Percentiles rank a stretch among this genome's conserved stretches.
phyloP scores from a whole-genome alignment of 2,888 invertebrate genomes.

The Tachina grossa region DNA sequence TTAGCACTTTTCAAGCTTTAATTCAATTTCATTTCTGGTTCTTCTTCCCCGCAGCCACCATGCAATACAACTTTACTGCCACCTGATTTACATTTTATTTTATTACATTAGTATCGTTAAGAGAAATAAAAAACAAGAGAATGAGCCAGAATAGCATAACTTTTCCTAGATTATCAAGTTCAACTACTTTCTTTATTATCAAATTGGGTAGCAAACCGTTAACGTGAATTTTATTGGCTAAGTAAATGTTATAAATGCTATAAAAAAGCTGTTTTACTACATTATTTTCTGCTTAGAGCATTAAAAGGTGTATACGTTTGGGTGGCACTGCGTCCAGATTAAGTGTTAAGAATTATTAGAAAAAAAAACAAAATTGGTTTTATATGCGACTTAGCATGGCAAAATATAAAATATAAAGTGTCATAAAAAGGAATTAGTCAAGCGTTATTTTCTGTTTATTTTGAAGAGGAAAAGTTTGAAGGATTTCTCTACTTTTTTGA shows the following conservation, averaged over 20 bases:
- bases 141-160: not conserved
- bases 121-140: not conserved
- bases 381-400: slow-evolving; percentile 18
- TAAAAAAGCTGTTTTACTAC: slow-evolving; percentile 15
- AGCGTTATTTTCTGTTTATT: not conserved
- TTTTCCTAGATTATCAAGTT: slow-evolving; percentile 41
- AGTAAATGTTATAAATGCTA: slow-evolving; percentile 35
- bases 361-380: slow-evolving; percentile 50
- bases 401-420: slow-evolving; percentile 1
- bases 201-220: slow-evolving; percentile 61
- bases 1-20: too few species aligned
- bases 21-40: too few species aligned
- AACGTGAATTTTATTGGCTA: slow-evolving; percentile 61
- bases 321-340: slow-evolving; percentile 27
- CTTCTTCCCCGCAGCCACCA: not conserved
- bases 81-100: slow-evolving; percentile 18
- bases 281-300: slow-evolving; percentile 13
- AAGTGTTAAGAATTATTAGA: slow-evolving; percentile 57
- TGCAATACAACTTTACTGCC: slow-evolving; percentile 9
- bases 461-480: not conserved
- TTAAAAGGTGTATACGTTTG: not conserved
- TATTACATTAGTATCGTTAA: not conserved
- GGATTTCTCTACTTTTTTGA: too few species aligned
- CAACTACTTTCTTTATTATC: slow-evolving; percentile 53
- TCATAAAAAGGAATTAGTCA: slow-evolving; percentile 28